Evolutionary conservation across 2,888 invertebrate species (phyloP), one percentile per base, ranked within the genome.

Genomic region (Hirtodrosophila confusa): DNA sequence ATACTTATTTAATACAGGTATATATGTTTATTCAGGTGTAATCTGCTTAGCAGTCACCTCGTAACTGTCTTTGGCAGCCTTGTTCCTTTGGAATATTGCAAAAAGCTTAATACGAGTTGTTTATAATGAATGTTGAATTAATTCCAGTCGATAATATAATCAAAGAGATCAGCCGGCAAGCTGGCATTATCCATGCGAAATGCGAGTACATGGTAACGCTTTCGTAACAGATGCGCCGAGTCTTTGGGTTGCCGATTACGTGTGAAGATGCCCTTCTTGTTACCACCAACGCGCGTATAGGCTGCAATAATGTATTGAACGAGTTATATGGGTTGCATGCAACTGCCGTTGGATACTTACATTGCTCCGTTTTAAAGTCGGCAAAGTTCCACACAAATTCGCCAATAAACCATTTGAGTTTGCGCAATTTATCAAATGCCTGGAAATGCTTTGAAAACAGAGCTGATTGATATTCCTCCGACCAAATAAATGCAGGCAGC

Each of bases 331-430:
- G 1, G 5, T 17, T 33, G 17, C 8, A 58, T 4, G n/a, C 8
- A 23, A 12, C 1, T 4, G 23, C 3, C 31, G 7, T 11, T 31
- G 12, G 3, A n/a, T 36, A 88, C 92, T 92, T 90, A 97, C 97
- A 94, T 93, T 98, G 97, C 55, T 95, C 95, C 3, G 99, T 99
- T 92, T 97, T 97, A 90, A 99, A 99, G 91, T 99, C 99, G 0
- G 99, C 99, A 92, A 99, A 99, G 92, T 99, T 99, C 99, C 99
- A 99, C 47, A 99, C 96, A 93, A 99, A 97, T 93, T 99, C 99
- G 0, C 99, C 99, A 33, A 97, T 94, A 85, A 99, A 96, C 92
- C 96, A 97, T n/a, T 94, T 94, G 49, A 93, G 91, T 2, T 92
- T 91, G 51, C 97, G 93, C 17, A 98, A 91, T 37, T 92, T 91